phyloP scores from a whole-genome alignment of 2,888 invertebrate genomes.

The Terebella lapidaria region DNA sequence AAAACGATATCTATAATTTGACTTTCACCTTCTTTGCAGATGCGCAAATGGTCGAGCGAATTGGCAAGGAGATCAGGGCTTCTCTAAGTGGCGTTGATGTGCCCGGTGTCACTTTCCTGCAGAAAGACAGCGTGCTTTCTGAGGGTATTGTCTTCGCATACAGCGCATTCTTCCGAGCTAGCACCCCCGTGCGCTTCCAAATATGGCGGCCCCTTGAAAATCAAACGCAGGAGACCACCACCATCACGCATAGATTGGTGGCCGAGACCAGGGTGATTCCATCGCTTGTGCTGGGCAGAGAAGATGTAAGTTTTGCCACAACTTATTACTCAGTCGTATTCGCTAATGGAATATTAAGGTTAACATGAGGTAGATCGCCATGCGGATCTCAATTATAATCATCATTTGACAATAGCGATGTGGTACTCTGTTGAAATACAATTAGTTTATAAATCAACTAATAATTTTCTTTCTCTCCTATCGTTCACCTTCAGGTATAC shows the following conservation, averaged over 20 bases:
- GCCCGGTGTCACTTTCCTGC: not conserved
- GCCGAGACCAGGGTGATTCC: constrained; percentile 7
- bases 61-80: not conserved
- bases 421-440: no score
- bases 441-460: no score
- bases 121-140: not conserved
- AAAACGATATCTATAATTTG: no score
- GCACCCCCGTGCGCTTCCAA: constrained; percentile 4
- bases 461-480: no score
- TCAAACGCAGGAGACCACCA: not conserved
- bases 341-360: no score
- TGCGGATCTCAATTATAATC: no score
- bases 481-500: no score
- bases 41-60: not conserved
- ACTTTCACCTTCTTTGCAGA: not conserved
- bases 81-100: not conserved
- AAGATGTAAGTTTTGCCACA: constrained; percentile 15
- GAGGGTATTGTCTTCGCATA: constrained; percentile 11
- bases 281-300: not conserved
- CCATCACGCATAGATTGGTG: not conserved
- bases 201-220: constrained; percentile 6
- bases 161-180: constrained; percentile 6
- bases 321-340: not conserved
- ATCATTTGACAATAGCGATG: no score
- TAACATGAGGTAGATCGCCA: no score